Conservation (phyloP, 2,113 vertebrate species). For the Callospermophilus lateralis region DNA sequence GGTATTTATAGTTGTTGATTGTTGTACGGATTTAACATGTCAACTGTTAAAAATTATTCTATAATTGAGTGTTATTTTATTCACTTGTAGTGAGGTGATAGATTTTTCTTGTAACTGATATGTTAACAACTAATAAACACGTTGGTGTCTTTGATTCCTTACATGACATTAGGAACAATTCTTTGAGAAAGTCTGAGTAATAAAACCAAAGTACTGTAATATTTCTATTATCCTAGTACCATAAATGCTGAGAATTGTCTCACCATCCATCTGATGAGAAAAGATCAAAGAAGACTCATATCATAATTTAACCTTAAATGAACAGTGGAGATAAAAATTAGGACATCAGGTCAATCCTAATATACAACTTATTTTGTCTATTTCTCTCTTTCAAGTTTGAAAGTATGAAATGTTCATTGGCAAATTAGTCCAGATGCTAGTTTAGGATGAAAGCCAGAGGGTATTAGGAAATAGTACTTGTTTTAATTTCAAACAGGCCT, state of each 20-base stretch:
- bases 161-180: conserved; percentile 57
- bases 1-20: conserved; percentile 1
- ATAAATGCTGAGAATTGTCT: conserved; percentile 65
- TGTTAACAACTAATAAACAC: conserved; percentile 50
- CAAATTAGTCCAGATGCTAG: conserved; percentile 20
- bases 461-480: background rate
- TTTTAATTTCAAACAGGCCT: conserved; percentile 22
- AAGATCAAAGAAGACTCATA: conserved; percentile 62
- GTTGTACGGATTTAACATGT: background rate
- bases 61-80: conserved; percentile 31
- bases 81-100: conserved; percentile 20
- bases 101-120: conserved; percentile 16
- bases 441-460: conserved; percentile 50
- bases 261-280: conserved; percentile 8
- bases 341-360: background rate
- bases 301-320: conserved; percentile 50
- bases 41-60: background rate
- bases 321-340: conserved; percentile 61
- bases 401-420: background rate
- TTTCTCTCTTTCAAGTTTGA: conserved; percentile 55
- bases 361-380: conserved; percentile 31
- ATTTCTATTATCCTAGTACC: conserved; percentile 43
- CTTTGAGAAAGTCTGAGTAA: conserved; percentile 60
- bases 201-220: conserved; percentile 28
- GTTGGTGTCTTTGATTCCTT: conserved; percentile 25